Percentiles rank a stretch among this genome's conserved stretches.
Conservation (phyloP, 2,113 vertebrate genomes). For the Deroptyus accipitrinus region DNA sequence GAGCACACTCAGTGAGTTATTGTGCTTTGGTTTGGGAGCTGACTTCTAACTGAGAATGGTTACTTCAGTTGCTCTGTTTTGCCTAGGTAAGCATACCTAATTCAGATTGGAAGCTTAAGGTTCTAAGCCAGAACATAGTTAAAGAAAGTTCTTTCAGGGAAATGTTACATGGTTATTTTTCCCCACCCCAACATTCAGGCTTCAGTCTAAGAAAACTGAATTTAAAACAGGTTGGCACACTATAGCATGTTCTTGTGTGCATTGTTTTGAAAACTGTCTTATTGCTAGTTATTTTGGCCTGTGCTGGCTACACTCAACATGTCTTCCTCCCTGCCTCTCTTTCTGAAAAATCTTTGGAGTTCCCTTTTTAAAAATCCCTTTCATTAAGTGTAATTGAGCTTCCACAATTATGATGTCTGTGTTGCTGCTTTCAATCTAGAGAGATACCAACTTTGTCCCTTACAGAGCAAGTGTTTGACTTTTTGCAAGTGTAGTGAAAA, state of each 20-base stretch:
- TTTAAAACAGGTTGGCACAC: background rate
- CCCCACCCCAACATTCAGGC: background rate
- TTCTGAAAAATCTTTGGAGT: background rate
- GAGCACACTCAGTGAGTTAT: background rate
- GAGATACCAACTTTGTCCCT: background rate
- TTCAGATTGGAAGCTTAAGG: background rate
- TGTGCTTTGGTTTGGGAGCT: background rate
- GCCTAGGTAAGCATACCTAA: background rate
- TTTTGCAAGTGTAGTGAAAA: background rate
- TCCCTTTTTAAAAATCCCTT: background rate
- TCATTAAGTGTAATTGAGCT: background rate
- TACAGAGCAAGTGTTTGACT: accelerated
- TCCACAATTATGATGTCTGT: background rate
- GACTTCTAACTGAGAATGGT: background rate
- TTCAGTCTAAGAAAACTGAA: background rate
- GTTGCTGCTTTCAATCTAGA: background rate
- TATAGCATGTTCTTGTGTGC: background rate
- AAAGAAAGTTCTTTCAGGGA: background rate
- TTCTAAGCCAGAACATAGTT: background rate
- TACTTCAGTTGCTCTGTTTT: background rate
- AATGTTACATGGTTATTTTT: background rate
- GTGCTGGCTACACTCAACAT: background rate
- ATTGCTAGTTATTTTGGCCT: background rate
- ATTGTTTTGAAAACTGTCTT: background rate
- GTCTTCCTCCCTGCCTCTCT: background rate